Evolutionary conservation across 2,797 vertebrate genomes (phyloP).

Genomic region (Rhyacichthys aspro): DNA sequence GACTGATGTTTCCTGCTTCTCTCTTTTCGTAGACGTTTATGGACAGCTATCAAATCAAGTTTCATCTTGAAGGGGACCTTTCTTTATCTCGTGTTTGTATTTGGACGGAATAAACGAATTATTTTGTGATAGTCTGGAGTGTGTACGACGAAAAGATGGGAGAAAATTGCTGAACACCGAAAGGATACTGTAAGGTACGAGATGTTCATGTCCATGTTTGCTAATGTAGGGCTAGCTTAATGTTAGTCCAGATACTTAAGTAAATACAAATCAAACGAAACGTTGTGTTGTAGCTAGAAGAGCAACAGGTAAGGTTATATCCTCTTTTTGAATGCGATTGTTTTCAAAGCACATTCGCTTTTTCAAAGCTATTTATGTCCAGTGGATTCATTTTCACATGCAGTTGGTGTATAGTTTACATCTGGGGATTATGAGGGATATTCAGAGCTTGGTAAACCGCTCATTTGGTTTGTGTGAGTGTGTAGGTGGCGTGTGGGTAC

Average conservation of each 20-base stretch:
- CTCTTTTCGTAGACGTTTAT: constrained; percentile 21
- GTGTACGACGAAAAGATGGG: constrained; percentile 23
- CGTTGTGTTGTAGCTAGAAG: too few relatives aligned
- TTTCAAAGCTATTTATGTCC: background rate
- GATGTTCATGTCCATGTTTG: constrained; percentile 49
- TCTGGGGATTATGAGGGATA: background rate
- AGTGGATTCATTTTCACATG: background rate
- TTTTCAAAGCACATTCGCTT: background rate
- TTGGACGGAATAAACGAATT: constrained; percentile 3
- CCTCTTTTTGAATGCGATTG: background rate
- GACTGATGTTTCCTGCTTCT: constrained; percentile 70
- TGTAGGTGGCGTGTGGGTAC: constrained; percentile 18
- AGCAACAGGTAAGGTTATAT: background rate
- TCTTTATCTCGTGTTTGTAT: background rate
- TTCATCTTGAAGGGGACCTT: background rate
- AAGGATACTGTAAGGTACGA: constrained; percentile 65
- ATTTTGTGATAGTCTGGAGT: background rate
- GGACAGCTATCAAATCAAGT: constrained; percentile 5
- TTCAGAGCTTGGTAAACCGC: constrained; percentile 16
- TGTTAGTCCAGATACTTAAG: background rate
- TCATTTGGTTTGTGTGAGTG: constrained; percentile 16
- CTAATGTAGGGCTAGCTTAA: background rate
- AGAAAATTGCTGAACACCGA: constrained; percentile 32
- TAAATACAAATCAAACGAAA: background rate
- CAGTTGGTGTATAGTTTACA: constrained; percentile 1